Conservation (phyloP, 37 sponge, comb jelly and placozoan genomes). For the Haliclona indistincta region DNA sequence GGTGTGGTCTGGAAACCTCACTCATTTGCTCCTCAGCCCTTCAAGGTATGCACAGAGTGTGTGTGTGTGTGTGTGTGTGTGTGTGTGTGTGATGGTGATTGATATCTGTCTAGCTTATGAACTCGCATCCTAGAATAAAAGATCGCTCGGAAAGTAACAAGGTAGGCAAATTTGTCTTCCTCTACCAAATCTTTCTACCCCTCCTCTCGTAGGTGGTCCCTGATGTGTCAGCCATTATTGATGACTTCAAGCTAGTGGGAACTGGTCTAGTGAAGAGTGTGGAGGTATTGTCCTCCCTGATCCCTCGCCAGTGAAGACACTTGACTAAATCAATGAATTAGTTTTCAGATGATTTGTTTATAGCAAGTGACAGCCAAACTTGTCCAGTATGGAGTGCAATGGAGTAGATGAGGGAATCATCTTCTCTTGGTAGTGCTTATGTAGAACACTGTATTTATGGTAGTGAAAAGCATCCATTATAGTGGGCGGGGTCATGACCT, state of each 20-base stretch:
- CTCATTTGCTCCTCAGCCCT: constrained; percentile 41
- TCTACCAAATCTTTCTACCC: too few relatives aligned
- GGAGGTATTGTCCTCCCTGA: constrained; percentile 24
- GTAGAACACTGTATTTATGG: constrained; percentile 83
- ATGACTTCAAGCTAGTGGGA: constrained; percentile 75
- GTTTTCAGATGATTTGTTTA: too few relatives aligned
- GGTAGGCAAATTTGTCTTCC: too few relatives aligned
- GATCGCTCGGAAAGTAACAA: background rate
- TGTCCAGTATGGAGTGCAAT: background rate
- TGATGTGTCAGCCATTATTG: constrained; percentile 53
- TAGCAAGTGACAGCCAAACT: background rate
- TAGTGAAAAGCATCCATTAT: background rate
- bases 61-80: background rate
- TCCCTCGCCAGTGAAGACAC: too few relatives aligned
- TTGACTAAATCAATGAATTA: too few relatives aligned
- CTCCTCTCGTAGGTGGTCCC: constrained; percentile 17
- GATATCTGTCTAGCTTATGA: background rate
- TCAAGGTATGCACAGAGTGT: constrained; percentile 58
- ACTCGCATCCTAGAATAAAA: background rate
- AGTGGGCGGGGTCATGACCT: background rate
- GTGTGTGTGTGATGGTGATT: background rate
- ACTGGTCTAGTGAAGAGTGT: constrained; percentile 70
- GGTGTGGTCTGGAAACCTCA: constrained; percentile 89
- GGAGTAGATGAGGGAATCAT: constrained; percentile 17
- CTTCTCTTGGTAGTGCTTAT: constrained; percentile 91